Percentiles rank a stretch among this genome's conserved stretches.
Conservation (phyloP, 2,797 vertebrate species). For the Austrolebias charrua region DNA sequence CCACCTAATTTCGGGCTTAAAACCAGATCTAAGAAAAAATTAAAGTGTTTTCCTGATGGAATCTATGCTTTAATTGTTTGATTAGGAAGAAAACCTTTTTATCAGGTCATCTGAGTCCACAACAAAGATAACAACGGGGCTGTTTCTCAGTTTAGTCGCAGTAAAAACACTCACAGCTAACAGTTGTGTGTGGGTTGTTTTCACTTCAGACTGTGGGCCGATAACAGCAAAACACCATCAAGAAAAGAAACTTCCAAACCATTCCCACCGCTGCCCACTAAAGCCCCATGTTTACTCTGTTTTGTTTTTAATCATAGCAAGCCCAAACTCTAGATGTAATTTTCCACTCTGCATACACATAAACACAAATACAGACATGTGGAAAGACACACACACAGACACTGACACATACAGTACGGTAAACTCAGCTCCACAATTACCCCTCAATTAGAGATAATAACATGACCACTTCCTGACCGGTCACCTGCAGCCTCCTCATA, state of each 20-base stretch:
- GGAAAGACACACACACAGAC: constrained; percentile 61
- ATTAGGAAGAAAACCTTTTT: neutral
- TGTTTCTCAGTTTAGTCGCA: neutral
- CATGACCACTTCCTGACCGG: constrained; percentile 80
- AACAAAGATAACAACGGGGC: neutral
- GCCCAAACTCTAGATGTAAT: constrained; percentile 71
- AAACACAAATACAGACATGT: constrained; percentile 77
- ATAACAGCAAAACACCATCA: constrained; percentile 22
- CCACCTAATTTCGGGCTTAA: neutral
- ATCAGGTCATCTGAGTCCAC: neutral
- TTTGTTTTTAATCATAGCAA: constrained; percentile 77
- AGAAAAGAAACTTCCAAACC: constrained; percentile 41
- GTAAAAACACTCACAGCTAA: neutral
- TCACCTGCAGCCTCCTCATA: constrained; percentile 74
- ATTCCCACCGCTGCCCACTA: constrained; percentile 60
- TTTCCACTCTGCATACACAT: constrained; percentile 75
- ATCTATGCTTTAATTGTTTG: neutral
- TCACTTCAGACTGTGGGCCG: constrained; percentile 8
- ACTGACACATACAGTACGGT: constrained; percentile 58
- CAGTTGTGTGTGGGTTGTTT: constrained; percentile 12
- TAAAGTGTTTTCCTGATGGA: neutral
- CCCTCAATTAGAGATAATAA: constrained; percentile 80
- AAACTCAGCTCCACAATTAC: constrained; percentile 72
- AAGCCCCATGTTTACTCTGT: constrained; percentile 71
- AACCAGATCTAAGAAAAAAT: neutral